Conservation (phyloP, 2,888 invertebrate species). For the Drosophila mulleri region DNA sequence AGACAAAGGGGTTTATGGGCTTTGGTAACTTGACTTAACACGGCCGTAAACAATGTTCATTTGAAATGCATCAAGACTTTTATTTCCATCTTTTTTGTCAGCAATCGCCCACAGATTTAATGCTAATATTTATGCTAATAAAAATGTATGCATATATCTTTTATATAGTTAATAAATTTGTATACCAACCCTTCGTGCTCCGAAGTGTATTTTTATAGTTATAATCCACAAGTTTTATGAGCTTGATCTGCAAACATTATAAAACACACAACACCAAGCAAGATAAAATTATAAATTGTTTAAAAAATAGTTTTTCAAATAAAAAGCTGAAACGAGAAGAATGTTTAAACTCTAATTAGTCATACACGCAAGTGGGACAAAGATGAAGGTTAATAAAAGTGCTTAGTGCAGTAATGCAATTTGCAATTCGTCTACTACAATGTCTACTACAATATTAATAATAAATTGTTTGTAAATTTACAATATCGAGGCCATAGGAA, state of each 20-base stretch:
- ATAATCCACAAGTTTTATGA: slow-evolving; percentile 61
- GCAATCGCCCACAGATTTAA: slow-evolving; percentile 33
- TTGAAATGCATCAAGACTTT: slow-evolving; percentile 61
- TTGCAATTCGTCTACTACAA: slow-evolving; percentile 11
- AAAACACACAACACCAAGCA: slow-evolving; percentile 32
- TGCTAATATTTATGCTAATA: slow-evolving; percentile 55
- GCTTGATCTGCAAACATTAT: slow-evolving; percentile 60
- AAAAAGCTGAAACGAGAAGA: slow-evolving; percentile 63
- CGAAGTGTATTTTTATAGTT: slow-evolving; percentile 58
- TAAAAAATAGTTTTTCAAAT: slow-evolving; percentile 23
- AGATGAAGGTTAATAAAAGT: not conserved
- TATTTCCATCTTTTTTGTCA: slow-evolving; percentile 8
- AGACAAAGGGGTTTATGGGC: slow-evolving; percentile 43
- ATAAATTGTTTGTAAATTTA: slow-evolving; percentile 16
- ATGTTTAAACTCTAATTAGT: slow-evolving; percentile 30
- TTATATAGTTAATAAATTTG: slow-evolving; percentile 40
- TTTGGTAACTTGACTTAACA: slow-evolving; percentile 27
- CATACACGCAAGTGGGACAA: not conserved
- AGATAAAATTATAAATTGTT: not conserved
- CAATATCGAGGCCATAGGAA: slow-evolving; percentile 27
- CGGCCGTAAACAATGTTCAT: slow-evolving; percentile 56
- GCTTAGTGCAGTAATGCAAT: not conserved
- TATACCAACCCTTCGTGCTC: slow-evolving; percentile 62
- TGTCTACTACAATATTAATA: slow-evolving; percentile 47
- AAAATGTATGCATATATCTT: slow-evolving; percentile 37